Evolutionary conservation across 2,888 invertebrate species (phyloP), one percentile per base, ranked within the genome.

Genomic region (Drosophila mercatorum): DNA sequence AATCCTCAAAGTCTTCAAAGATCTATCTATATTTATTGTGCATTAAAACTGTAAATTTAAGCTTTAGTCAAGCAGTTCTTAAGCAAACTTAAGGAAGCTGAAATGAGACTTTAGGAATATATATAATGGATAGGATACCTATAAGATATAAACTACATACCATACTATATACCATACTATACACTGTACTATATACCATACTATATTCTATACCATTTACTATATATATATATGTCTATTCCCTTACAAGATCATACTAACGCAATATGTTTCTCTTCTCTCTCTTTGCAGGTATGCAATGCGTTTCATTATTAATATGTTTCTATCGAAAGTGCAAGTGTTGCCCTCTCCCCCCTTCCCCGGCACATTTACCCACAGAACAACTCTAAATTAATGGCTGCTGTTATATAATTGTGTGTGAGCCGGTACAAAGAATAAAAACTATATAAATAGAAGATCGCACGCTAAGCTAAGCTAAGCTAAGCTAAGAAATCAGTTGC

Each of bases 261-360:
- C 31, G 11, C 5, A 11, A 11, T 49, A 5, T 34, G 26, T 12
- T 47, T 11, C 14, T 26, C 12, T 17, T 56, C 38, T 22, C 47
- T 68, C 40, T 67, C 66, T 12, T 67, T 67, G 28, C 66, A 67
- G 68, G 66, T 67, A 67, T 47, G 68, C 68, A 34, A 47, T 26
- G 26, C 3, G 34, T 17, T 34, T 43, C 4, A 2, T 53, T 17
- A 31, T 38, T 57, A 14, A 51, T 56, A 34, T 58, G 46, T 28
- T 59, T 41, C 28, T 14, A 40, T 10, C 6, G 28, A 38, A 46
- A 46, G 34, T 26, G 14, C 43, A 51, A 52, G 61, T 64, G 46
- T 51, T 65, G 3, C 31, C 11, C 49, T 4, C 53, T 22, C 10
- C 10, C 17, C 17, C 17, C 17, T 5, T 3, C 5, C 44, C 22